phyloP scores from a whole-genome alignment of 2,113 vertebrate species.

The Siniperca chuatsi region DNA sequence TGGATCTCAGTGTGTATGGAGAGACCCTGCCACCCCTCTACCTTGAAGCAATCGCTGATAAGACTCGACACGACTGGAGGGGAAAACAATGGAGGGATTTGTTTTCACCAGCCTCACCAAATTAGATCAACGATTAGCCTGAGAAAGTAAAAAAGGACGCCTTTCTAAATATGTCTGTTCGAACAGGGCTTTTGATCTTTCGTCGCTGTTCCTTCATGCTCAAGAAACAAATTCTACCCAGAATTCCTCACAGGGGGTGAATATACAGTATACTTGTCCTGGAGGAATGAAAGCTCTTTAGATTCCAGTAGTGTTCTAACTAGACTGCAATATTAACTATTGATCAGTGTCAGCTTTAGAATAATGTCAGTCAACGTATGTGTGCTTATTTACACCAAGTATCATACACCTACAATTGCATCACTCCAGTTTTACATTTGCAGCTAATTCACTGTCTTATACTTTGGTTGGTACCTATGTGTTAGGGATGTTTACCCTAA shows the following conservation, averaged over 20 bases:
- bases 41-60: slow-evolving; percentile 40
- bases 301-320: slow-evolving; percentile 43
- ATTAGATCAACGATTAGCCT: slow-evolving; percentile 45
- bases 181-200: slow-evolving; percentile 23
- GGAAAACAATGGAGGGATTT: neutral
- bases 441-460: slow-evolving; percentile 4
- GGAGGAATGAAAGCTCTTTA: slow-evolving; percentile 26
- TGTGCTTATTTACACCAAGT: slow-evolving; percentile 55
- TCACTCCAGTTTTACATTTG: slow-evolving; percentile 16
- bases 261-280: slow-evolving; percentile 33
- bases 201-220: slow-evolving; percentile 55
- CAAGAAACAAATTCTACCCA: slow-evolving; percentile 45
- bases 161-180: slow-evolving; percentile 29
- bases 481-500: neutral
- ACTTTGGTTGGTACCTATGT: slow-evolving; percentile 37
- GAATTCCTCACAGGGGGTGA: slow-evolving; percentile 40
- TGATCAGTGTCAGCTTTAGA: slow-evolving; percentile 40
- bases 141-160: slow-evolving; percentile 22
- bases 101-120: slow-evolving; percentile 41
- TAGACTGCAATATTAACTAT: slow-evolving; percentile 25
- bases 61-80: slow-evolving; percentile 27
- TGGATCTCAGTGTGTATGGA: neutral
- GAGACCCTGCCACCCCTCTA: slow-evolving; percentile 8
- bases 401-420: slow-evolving; percentile 42
- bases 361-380: slow-evolving; percentile 49